phyloP scores from a whole-genome alignment of 2,888 invertebrate species.

The Sabellastarte sp. region DNA sequence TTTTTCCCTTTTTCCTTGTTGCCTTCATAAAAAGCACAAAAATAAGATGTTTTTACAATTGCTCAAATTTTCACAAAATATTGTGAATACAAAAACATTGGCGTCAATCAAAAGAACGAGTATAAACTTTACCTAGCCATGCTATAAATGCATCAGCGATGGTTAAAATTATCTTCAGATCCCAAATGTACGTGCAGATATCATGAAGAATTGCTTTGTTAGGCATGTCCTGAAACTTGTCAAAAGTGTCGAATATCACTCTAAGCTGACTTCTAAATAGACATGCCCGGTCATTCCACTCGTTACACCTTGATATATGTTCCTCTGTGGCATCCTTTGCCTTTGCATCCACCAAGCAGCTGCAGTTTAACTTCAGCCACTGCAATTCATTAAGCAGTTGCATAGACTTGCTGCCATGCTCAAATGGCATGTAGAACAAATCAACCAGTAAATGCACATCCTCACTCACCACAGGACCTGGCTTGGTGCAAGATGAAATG shows the following conservation, averaged over 20 bases:
- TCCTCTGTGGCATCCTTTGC: background rate
- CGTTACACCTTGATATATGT: constrained; percentile 60
- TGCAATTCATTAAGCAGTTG: constrained; percentile 87
- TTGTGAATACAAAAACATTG: too few relatives aligned
- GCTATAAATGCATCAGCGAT: constrained; percentile 84
- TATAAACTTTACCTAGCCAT: constrained; percentile 89
- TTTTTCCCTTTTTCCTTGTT: too few relatives aligned
- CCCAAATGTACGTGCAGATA: constrained; percentile 93
- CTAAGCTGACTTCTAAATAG: constrained; percentile 63
- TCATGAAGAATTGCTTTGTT: constrained; percentile 78
- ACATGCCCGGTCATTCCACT: constrained; percentile 79
- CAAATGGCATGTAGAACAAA: constrained; percentile 94
- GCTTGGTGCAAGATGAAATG: background rate
- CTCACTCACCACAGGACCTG: background rate
- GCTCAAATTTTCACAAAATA: too few relatives aligned
- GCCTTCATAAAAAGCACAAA: too few relatives aligned
- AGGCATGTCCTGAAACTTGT: constrained; percentile 43
- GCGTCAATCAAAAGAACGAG: too few relatives aligned
- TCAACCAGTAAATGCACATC: constrained; percentile 86
- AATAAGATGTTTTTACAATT: too few relatives aligned
- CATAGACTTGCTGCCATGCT: constrained; percentile 85
- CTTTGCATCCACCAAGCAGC: constrained; percentile 36
- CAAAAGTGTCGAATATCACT: constrained; percentile 10
- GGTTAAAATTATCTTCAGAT: constrained; percentile 84
- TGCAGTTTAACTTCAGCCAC: constrained; percentile 89